Percentiles rank a stretch among this genome's conserved stretches.
These are phyloP conservation scores for Eupithecia centaureata DNA, from an alignment of 2,888 invertebrate genomes.

Conservation along the genomic window DNA sequence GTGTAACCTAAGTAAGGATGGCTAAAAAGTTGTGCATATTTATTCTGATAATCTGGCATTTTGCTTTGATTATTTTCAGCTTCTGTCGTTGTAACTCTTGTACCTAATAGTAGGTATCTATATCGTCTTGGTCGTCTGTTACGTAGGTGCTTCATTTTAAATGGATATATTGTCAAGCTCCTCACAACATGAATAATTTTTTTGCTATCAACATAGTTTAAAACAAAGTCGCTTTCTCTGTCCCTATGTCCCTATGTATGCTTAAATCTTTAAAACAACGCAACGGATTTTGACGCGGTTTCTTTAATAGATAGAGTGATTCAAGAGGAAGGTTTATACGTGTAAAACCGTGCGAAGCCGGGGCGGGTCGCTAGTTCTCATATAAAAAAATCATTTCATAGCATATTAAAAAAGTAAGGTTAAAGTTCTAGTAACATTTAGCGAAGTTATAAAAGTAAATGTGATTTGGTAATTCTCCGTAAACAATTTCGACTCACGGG, in stretches of 20 bases:
- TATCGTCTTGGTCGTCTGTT: background rate
- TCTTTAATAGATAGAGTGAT: too few relatives aligned
- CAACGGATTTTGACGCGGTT: too few relatives aligned
- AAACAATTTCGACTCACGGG: background rate
- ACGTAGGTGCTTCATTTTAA: background rate
- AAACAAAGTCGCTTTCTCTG: too few relatives aligned
- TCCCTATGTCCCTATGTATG: too few relatives aligned
- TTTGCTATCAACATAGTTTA: too few relatives aligned
- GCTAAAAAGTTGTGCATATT: background rate
- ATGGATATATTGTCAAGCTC: background rate
- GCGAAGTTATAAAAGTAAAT: background rate
- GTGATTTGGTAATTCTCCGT: background rate
- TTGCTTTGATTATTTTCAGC: background rate
- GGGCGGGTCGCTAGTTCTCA: too few relatives aligned
- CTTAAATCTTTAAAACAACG: too few relatives aligned
- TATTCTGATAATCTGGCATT: background rate
- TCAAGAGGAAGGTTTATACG: too few relatives aligned
- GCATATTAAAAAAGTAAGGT: too few relatives aligned
- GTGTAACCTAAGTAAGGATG: background rate
- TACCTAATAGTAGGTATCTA: background rate
- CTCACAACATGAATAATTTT: background rate
- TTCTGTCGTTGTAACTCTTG: background rate
- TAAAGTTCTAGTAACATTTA: too few relatives aligned
- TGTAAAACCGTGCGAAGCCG: too few relatives aligned
- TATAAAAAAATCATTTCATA: too few relatives aligned